These are phyloP conservation scores for Amphipyra tragopoginis DNA, from an alignment of 2,888 invertebrate genomes.

Conservation along the genomic window DNA sequence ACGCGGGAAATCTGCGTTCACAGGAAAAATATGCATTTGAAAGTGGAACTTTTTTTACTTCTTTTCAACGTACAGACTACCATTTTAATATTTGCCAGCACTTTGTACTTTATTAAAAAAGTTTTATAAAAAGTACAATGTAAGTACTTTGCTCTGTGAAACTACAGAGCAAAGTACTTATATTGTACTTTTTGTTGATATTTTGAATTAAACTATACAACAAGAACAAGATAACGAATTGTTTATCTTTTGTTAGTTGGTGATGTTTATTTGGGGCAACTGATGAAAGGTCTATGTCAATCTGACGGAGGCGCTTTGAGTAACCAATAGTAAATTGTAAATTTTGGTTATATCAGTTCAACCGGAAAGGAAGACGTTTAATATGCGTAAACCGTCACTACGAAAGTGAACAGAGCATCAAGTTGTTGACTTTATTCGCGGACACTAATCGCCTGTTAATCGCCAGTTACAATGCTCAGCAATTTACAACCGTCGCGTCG, in stretches of 20 bases:
- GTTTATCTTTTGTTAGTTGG: constrained; percentile 19
- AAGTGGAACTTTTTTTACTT: constrained; percentile 18
- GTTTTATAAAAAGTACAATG: background rate
- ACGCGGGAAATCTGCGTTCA: constrained; percentile 12
- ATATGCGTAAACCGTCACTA: constrained; percentile 38
- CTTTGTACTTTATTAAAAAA: constrained; percentile 37
- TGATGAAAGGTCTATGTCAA: constrained; percentile 23
- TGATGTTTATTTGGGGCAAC: constrained; percentile 28
- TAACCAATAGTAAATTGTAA: background rate
- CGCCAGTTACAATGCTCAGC: constrained; percentile 42
- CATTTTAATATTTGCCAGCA: constrained; percentile 13
- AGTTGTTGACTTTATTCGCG: constrained; percentile 48
- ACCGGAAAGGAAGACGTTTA: constrained; percentile 45
- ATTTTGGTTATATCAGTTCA: constrained; percentile 13
- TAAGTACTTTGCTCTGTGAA: background rate
- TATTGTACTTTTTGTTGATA: constrained; percentile 4
- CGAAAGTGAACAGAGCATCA: constrained; percentile 36
- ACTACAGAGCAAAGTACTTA: too few species aligned
- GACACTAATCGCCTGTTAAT: constrained; percentile 51
- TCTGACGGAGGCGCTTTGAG: background rate
- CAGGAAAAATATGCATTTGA: constrained; percentile 23
- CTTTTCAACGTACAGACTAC: background rate
- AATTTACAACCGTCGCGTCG: constrained; percentile 46
- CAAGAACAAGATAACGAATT: constrained; percentile 8
- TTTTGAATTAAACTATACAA: constrained; percentile 8